phyloP scores from a whole-genome alignment of 2,113 vertebrate genomes.

The Casuarius casuarius region DNA sequence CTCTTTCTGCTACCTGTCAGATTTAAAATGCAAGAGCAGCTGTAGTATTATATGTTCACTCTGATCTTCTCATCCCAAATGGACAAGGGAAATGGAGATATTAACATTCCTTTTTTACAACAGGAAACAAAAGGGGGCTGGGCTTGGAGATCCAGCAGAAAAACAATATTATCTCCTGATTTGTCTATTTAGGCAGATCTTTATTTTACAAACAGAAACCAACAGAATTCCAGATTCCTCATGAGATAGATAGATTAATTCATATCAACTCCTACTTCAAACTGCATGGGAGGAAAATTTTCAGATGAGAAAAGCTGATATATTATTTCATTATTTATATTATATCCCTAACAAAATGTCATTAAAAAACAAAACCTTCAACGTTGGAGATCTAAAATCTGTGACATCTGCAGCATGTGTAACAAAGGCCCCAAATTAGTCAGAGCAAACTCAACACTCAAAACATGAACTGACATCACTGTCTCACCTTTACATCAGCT shows the following conservation, averaged over 20 bases:
- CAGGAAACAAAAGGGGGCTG: background rate
- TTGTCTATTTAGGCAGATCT: background rate
- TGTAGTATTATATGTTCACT: background rate
- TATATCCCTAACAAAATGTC: conserved; percentile 3
- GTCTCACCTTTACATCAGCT: background rate
- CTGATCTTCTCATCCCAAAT: background rate
- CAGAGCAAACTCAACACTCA: background rate
- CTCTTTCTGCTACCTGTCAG: background rate
- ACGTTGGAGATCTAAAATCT: background rate
- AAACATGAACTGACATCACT: background rate
- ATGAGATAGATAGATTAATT: background rate
- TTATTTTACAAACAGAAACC: background rate
- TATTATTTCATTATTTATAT: no score
- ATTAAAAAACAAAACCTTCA: conserved; percentile 12
- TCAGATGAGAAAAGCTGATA: no score
- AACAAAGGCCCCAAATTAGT: conserved; percentile 20
- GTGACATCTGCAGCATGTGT: conserved; percentile 11
- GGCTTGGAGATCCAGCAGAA: background rate
- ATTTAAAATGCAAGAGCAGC: background rate
- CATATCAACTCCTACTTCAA: no score
- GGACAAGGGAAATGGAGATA: background rate
- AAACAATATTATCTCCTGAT: background rate
- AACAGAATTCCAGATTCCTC: background rate
- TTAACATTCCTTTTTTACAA: background rate
- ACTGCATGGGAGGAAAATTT: no score